A percentile compares a stretch with the other conserved stretches of the same genome.
Evolutionary conservation across 2,113 vertebrate genomes (phyloP).

Genomic region (crab-eating macaque (Macaca fascicularis)): T2T-MFA8v1.1 NC_088389.1:115771001-115771500

Average conservation of each 20-base stretch:
- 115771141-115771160: no score
- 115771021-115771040: background rate
- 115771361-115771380: constrained; percentile 5
- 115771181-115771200: background rate
- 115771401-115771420: background rate
- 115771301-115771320: background rate
- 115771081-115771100: background rate
- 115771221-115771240: background rate
- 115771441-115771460: background rate
- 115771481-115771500: background rate
- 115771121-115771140: background rate
- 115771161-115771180: background rate
- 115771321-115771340: background rate
- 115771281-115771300: background rate
- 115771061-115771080: background rate
- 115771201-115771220: background rate
- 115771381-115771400: constrained; percentile 1
- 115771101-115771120: background rate
- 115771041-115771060: background rate
- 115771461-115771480: background rate
- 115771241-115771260: background rate
- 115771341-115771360: background rate
- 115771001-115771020: background rate
- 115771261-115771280: background rate
- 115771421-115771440: background rate